Evolutionary conservation across 2,797 vertebrate species (phyloP), one percentile per base, ranked within the genome.

Genomic region (Enteromius viviparus): DNA sequence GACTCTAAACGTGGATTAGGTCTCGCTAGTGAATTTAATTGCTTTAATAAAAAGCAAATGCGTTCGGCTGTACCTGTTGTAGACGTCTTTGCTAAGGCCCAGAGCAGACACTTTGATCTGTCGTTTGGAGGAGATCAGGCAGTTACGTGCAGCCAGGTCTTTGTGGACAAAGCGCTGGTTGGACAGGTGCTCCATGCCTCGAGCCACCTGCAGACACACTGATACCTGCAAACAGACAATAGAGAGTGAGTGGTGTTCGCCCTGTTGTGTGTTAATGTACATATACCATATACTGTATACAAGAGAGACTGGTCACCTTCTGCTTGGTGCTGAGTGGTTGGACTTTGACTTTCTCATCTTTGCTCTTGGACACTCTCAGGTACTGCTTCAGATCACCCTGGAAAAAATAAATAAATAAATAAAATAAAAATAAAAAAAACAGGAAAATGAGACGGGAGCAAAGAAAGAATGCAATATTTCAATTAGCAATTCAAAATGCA

Each of bases 301-400:
- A 17, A 71, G 29, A 71, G 29, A 66, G 74, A 29, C 3, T 14
- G 64, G 19, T 17, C 23, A 32, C 96, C 94, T 96, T 96, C 47
- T 96, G 96, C 83, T 96, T 96, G 81, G 93, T 95, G 89, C 92
- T 95, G 80, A 96, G 93, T 1, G 94, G 92, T 80, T 95, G 94
- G 0, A 94, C 88, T 89, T 97, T 96, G 87, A 94, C 85, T 76
- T 96, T 95, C 80, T 96, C 96, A 65, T 97, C 95, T 92, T 96
- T 96, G 91, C 88, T 94, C 89, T 95, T 96, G 79, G 95, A 95
- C 89, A 96, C 96, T 87, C 94, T 94, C 86, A 97, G 92, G 85
- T 95, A 96, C 88, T 97, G 96, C 77, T 97, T 97, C 89, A 97
- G 92, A 72, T 97, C 96, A 58, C 96, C 96, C 96, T 97, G 47